Evolutionary conservation across 2,797 vertebrate species (phyloP).

Genomic region (Capromys pilorides): DNA sequence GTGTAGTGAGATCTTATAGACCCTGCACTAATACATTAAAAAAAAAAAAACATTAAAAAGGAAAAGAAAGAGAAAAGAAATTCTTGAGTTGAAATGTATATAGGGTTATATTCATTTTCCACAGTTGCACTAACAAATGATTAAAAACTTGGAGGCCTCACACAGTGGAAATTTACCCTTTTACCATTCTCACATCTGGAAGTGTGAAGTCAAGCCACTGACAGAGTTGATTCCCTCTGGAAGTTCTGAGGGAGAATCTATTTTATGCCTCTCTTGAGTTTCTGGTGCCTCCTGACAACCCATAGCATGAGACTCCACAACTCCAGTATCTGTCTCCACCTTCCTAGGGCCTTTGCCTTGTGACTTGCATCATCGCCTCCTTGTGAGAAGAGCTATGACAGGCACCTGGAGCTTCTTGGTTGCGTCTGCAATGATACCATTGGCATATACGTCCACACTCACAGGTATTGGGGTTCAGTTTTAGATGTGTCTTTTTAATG

Average conservation of each 20-base stretch:
- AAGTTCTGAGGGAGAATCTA: not conserved
- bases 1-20: too few species aligned
- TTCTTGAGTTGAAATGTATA: not conserved
- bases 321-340: not conserved
- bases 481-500: not conserved
- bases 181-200: not conserved
- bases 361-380: not conserved
- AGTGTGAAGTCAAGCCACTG: not conserved
- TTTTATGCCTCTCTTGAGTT: not conserved
- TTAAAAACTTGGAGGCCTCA: not conserved
- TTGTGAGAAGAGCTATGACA: not conserved
- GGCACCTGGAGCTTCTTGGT: not conserved
- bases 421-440: not conserved
- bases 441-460: not conserved
- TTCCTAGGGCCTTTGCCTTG: not conserved
- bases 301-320: rapidly evolving
- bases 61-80: not conserved
- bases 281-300: not conserved
- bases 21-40: too few species aligned
- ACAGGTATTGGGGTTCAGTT: not conserved
- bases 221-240: not conserved
- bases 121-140: not conserved
- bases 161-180: not conserved
- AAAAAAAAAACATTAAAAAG: not conserved
- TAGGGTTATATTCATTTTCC: not conserved